These are phyloP conservation scores for Pontoporia blainvillei DNA, from an alignment of 2,113 vertebrate species.

Conservation along the genomic window DNA sequence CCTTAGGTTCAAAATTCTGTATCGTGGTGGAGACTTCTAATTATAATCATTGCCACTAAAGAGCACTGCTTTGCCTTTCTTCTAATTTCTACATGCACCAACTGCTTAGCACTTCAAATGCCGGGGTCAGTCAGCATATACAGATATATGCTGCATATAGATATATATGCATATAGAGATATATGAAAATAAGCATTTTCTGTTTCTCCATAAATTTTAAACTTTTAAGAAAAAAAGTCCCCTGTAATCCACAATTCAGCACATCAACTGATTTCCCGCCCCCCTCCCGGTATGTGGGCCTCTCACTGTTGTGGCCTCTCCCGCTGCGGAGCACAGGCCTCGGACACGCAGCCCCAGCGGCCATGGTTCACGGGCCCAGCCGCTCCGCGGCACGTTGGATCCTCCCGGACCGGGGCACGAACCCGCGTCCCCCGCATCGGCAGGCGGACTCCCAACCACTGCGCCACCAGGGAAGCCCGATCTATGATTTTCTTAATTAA, in stretches of 20 bases:
- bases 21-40: not conserved
- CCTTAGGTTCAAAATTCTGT: not conserved
- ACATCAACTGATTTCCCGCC: not conserved
- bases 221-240: not conserved
- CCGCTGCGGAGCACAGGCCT: too few relatives aligned
- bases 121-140: not conserved
- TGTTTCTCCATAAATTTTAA: not conserved
- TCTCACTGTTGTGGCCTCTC: too few relatives aligned
- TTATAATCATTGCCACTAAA: not conserved
- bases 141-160: not conserved
- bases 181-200: not conserved
- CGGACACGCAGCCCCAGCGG: fast-evolving
- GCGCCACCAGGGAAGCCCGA: too few relatives aligned
- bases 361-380: too few relatives aligned
- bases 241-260: not conserved
- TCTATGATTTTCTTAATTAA: not conserved
- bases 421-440: too few relatives aligned
- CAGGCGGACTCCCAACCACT: too few relatives aligned
- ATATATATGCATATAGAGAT: not conserved
- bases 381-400: too few relatives aligned
- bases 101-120: not conserved
- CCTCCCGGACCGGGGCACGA: too few relatives aligned
- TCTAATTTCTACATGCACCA: not conserved
- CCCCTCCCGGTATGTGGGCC: too few relatives aligned
- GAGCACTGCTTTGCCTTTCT: not conserved